Conservation (phyloP, 1,140 invertebrate species). For the Drosophila carrolli region DNA sequence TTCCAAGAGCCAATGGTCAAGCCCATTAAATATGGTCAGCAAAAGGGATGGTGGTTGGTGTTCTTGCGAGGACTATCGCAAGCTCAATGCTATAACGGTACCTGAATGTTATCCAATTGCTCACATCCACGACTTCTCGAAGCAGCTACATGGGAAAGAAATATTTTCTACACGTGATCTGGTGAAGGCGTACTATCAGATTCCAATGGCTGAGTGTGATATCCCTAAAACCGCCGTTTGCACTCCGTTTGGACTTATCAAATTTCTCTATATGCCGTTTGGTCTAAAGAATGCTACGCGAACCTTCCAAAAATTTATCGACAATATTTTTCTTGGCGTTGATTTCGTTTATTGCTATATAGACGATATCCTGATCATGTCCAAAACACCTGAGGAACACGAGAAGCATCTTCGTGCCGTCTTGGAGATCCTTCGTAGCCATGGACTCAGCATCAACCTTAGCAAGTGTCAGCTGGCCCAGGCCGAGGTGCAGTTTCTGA, state of each 20-base stretch:
- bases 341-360: too few species aligned
- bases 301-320: neutral
- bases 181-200: neutral
- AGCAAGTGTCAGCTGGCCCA: too few species aligned
- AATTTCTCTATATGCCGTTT: too few species aligned
- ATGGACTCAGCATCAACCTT: too few species aligned
- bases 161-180: neutral
- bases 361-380: too few species aligned
- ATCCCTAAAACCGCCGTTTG: neutral
- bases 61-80: neutral
- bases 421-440: too few species aligned
- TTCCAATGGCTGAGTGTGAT: neutral
- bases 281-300: too few species aligned
- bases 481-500: too few species aligned
- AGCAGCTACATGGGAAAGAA: neutral
- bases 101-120: neutral
- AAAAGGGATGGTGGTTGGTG: too few species aligned
- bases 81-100: neutral
- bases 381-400: neutral
- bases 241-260: neutral
- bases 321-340: neutral
- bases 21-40: too few species aligned
- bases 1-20: too few species aligned
- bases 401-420: neutral
- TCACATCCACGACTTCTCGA: neutral